Evolutionary conservation across 2,113 vertebrate genomes (phyloP).

Genomic region (Hypocryptadius cinnamomeus): DNA sequence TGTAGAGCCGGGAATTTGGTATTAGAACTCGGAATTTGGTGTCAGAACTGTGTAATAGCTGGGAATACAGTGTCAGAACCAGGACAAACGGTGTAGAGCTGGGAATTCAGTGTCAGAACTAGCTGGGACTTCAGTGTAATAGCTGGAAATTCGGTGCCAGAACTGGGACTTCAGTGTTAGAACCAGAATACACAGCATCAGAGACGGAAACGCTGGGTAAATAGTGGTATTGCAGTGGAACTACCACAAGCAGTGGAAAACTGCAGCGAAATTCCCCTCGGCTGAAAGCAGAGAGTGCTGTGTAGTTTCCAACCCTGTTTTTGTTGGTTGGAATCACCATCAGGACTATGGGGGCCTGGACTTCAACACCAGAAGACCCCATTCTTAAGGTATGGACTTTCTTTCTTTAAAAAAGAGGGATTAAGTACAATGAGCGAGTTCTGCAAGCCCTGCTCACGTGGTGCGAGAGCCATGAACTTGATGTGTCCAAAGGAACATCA

Average conservation of each 20-base stretch:
- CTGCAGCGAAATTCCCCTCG: background rate
- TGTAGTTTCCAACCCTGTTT: background rate
- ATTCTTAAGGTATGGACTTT: background rate
- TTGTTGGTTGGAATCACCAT: background rate
- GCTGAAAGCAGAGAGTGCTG: background rate
- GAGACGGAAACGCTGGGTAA: background rate
- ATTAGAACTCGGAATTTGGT: background rate
- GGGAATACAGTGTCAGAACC: too few species aligned
- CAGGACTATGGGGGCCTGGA: background rate
- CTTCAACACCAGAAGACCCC: background rate
- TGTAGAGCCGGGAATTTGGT: background rate
- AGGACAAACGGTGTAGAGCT: background rate
- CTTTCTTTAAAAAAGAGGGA: background rate
- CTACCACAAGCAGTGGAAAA: background rate
- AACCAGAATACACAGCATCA: background rate
- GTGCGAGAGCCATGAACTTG: background rate
- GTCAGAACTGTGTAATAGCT: too few species aligned
- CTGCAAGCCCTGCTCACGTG: background rate
- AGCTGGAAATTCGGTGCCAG: too few species aligned
- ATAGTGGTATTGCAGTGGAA: background rate
- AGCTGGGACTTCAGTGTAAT: too few species aligned
- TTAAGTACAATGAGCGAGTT: rapidly evolving
- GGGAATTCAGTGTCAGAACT: background rate
- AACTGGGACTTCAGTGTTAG: background rate
- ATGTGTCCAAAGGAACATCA: background rate